Evolutionary conservation across 2,888 invertebrate species (phyloP), one percentile per base, ranked within the genome.

Genomic region (Oligia strigilis): DNA sequence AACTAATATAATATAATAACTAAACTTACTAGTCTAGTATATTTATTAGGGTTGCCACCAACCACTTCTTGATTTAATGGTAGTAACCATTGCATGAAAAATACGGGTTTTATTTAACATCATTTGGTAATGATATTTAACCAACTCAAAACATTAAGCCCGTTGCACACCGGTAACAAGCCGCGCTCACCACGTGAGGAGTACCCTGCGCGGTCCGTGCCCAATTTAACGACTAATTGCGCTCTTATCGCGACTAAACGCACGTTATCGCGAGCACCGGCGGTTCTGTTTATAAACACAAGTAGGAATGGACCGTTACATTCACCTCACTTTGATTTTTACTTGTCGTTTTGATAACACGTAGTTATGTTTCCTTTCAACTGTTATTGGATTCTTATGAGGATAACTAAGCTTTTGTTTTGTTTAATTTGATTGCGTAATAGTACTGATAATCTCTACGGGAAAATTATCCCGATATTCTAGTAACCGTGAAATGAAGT

Each of bases 281-380:
- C 87, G 81, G 67, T 65, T 73, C 43, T 91, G 91, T 92, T 92
- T 91, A 90, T 88, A 92, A 91, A 92, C 89, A 91, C 64, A 43
- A 84, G 86, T 85, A 87, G 78, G 86, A 89, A 89, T 80, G 81
- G 72, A 75, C 89, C 90, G 88, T 89, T 91, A 91, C 81, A 88
- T 87, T 87, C 88, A 87, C 87, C 84, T 82, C 81, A 29, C 74
- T 78, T 90, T 82, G 81, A 87, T 85, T 88, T 86, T 80, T 82
- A 75, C 83, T 78, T 52, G n/a, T 69, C 78, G 67, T 87, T 80
- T 81, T 82, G 85, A 88, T 89, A 87, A 85, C 84, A 86, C 60
- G 17, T 67, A 81, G 76, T 83, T 83, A 13, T 49, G 66, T 77
- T 81, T 83, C 11, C n/a, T 78, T 58, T 58, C 4, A n/a, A 58